Evolutionary conservation across 2,113 vertebrate genomes (phyloP), one percentile per base, ranked within the genome.

Genomic region (Etia nguti): DNA sequence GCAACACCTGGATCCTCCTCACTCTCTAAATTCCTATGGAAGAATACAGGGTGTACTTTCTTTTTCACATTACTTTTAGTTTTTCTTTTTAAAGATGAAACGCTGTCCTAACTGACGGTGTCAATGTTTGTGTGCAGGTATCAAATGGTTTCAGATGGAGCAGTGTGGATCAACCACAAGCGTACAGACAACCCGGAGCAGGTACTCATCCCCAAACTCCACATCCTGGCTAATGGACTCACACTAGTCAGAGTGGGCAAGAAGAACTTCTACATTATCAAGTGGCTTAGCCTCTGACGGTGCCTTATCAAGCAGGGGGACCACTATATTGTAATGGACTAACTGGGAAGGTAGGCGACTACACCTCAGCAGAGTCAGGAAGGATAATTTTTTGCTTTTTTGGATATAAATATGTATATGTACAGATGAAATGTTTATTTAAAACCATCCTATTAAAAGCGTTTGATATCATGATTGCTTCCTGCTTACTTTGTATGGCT

Each of bases 141-240:
- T 93, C 95, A 86, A 85, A 98, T 98, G 95, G 96, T 99, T 87
- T 96, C 93, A 46, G 94, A 97, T 24, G 99, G 98, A 15, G 98
- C 97, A 12, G 97, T 99, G 86, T 97, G 97, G 92, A 96, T 99
- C 92, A 99, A 99, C 91, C 97, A 99, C 93, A 94, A 62, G 50
- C 94, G 93, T 82, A 91, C 95, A 8, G 96, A 97, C 20, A 96
- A 97, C 83, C 97, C 98, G 0, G 98, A 99, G 88, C 95, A 97
- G 91, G 94, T 99, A 24, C 96, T 99, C 84, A 86, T 98, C 85
- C 93, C 97, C 0, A 97, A 97, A 87, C 93, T 98, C 73, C 98
- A 99, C 83, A 97, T 99, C 90, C 97, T 99, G 55, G 96, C 97
- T 52, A 99, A 99, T 26, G 98, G 98, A 91, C 97, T 99, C n/a